These are phyloP conservation scores for Nemopilema nomurai DNA, from an alignment of 30 jellyfish, hydroid and myxozoan species.

Conservation along the genomic window DNA sequence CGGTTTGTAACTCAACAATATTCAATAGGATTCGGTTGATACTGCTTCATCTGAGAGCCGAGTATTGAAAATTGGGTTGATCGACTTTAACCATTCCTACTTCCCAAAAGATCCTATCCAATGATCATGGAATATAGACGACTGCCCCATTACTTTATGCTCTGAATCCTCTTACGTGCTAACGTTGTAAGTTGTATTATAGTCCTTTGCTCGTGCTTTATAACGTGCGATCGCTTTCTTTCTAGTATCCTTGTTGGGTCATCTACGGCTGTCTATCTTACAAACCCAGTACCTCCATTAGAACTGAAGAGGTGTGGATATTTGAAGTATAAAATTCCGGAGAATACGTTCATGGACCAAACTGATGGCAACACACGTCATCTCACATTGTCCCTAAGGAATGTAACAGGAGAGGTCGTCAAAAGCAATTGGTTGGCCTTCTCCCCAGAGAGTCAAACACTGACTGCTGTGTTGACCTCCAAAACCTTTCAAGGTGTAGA, in stretches of 20 bases:
- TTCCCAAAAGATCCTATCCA: no score
- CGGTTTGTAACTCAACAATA: no score
- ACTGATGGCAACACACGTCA: constrained; percentile 91
- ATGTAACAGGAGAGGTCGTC: constrained; percentile 28
- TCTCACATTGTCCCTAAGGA: constrained; percentile 54
- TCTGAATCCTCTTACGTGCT: no score
- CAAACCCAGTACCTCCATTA: constrained; percentile 58
- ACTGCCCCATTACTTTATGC: no score
- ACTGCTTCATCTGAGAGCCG: no score
- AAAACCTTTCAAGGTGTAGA: background rate
- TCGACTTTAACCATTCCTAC: no score
- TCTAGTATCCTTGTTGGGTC: background rate
- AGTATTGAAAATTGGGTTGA: no score
- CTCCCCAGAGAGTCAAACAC: constrained; percentile 26
- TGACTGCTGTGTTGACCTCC: constrained; percentile 31
- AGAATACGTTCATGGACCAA: constrained; percentile 73
- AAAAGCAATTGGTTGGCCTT: constrained; percentile 41
- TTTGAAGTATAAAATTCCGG: constrained; percentile 73
- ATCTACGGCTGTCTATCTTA: background rate
- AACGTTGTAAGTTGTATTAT: no score
- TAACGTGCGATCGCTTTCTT: no score
- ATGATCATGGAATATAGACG: no score
- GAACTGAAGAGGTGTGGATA: constrained; percentile 67
- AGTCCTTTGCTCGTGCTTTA: no score
- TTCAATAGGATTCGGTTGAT: no score